A percentile compares a stretch with the other conserved stretches of the same genome.
Conservation (phyloP, 2,888 invertebrate genomes). For the Acanthosepion esculentum region DNA sequence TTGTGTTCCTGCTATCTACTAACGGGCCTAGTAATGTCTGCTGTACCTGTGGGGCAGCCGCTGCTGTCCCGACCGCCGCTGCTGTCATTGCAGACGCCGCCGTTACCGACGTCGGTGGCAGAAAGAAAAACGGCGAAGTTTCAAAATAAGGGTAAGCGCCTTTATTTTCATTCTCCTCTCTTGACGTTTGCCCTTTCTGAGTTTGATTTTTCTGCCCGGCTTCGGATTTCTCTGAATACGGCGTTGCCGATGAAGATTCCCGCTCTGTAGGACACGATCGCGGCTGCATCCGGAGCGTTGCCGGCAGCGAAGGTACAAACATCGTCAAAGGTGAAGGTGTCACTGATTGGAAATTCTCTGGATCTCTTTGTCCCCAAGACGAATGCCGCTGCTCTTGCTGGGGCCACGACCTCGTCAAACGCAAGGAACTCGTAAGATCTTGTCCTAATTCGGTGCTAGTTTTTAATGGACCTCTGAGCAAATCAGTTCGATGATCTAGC, state of each 20-base stretch:
- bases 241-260: neutral
- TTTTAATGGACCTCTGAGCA: neutral
- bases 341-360: neutral
- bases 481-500: neutral
- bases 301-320: neutral
- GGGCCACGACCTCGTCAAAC: neutral
- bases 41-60: neutral
- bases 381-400: neutral
- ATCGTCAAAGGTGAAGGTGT: neutral
- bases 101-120: neutral
- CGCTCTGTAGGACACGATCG: neutral
- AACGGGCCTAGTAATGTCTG: neutral
- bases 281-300: neutral
- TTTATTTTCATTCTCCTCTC: neutral
- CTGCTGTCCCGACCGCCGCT: neutral
- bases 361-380: neutral
- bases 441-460: neutral
- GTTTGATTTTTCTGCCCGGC: rapidly evolving
- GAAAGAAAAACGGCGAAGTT: neutral
- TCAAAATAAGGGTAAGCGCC: neutral
- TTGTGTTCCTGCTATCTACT: neutral
- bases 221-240: neutral
- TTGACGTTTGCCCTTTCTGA: neutral
- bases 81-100: neutral
- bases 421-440: neutral